Evolutionary conservation across 2,797 vertebrate genomes (phyloP).

Genomic region (Catharus ustulatus): DNA sequence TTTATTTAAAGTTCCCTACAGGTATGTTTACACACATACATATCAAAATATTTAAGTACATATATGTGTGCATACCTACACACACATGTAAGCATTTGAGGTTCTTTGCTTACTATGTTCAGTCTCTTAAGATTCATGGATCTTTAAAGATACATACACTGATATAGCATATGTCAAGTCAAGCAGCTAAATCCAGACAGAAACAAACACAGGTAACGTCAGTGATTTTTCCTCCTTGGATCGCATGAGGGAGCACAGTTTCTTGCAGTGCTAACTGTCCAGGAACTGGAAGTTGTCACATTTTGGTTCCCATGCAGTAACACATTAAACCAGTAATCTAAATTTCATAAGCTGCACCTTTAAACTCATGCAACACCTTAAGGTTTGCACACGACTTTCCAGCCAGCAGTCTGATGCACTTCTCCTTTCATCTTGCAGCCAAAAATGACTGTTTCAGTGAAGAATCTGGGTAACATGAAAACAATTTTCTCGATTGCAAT

Average conservation of each 20-base stretch:
- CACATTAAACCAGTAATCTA: background rate
- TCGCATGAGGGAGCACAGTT: rapidly evolving
- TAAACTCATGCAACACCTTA: background rate
- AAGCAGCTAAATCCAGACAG: background rate
- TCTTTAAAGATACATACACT: background rate
- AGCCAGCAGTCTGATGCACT: background rate
- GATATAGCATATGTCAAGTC: background rate
- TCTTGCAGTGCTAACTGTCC: background rate
- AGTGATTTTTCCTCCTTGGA: background rate
- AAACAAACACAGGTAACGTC: background rate
- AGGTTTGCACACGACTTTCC: background rate
- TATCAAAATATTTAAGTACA: background rate
- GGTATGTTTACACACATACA: background rate
- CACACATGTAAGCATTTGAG: background rate
- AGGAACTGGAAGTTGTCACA: background rate
- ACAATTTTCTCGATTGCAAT: background rate
- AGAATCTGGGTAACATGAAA: background rate
- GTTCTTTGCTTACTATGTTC: background rate
- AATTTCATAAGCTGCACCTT: background rate
- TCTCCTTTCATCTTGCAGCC: background rate
- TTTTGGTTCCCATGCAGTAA: background rate
- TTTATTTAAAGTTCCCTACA: background rate
- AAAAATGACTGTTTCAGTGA: background rate
- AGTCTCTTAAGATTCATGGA: background rate
- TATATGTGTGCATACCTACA: background rate